These are phyloP conservation scores for Trematomus loennbergii DNA, from an alignment of 2,113 vertebrate species.

Conservation along the genomic window DNA sequence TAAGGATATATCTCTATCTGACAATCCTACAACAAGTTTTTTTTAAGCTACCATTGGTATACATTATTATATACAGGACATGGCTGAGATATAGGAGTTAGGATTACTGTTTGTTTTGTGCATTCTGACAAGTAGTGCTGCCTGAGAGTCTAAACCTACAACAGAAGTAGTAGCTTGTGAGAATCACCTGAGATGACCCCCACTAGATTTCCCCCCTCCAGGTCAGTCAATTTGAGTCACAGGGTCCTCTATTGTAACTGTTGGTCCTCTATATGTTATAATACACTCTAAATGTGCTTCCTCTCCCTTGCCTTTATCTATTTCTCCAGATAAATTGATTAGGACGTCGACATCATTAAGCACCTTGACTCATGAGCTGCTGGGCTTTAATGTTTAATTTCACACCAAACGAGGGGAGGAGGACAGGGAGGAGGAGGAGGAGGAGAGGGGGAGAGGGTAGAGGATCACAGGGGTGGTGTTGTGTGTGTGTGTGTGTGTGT, in stretches of 20 bases:
- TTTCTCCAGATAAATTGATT: slow-evolving; percentile 50
- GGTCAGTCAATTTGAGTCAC: neutral
- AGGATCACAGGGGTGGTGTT: slow-evolving; percentile 40
- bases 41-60: too few relatives aligned
- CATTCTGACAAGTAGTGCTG: neutral
- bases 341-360: slow-evolving; percentile 61
- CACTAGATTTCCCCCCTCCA: neutral
- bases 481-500: slow-evolving; percentile 15
- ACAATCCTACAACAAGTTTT: too few relatives aligned
- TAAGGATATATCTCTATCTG: too few relatives aligned
- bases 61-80: neutral
- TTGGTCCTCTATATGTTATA: neutral
- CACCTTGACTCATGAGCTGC: slow-evolving; percentile 58
- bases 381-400: slow-evolving; percentile 68
- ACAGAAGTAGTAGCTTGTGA: neutral
- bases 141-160: neutral
- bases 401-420: slow-evolving; percentile 56
- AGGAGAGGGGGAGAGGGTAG: neutral
- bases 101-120: neutral
- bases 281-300: neutral
- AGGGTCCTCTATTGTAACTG: neutral
- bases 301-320: slow-evolving; percentile 12
- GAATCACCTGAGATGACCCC: neutral
- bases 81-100: neutral
- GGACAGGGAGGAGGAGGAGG: slow-evolving; percentile 15